Conservation (phyloP, 2,797 vertebrate genomes). For the Pipistrellus pipistrellus region DNA sequence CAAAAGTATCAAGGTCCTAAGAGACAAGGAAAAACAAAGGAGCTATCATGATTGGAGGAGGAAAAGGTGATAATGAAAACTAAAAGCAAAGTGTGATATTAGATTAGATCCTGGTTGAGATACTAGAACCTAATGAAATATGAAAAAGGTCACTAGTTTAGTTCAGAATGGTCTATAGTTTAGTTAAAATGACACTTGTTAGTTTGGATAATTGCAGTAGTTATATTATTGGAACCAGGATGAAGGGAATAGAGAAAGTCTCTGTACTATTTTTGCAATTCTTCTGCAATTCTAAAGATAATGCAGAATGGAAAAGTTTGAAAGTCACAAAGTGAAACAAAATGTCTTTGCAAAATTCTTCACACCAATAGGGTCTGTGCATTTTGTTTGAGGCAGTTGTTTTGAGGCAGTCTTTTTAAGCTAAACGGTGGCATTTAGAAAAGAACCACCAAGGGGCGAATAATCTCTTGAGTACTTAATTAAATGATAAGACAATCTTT, state of each 20-base stretch:
- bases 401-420: conserved; percentile 1
- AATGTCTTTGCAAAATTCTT: background rate
- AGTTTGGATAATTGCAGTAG: background rate
- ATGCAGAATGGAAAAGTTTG: background rate
- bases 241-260: background rate
- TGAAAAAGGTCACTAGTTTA: background rate
- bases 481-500: conserved; percentile 29
- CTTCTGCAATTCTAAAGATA: conserved; percentile 40
- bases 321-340: background rate
- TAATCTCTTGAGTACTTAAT: conserved; percentile 11
- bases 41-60: background rate
- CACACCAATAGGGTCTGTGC: background rate
- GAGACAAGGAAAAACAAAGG: background rate
- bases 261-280: conserved; percentile 14
- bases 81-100: background rate
- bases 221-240: background rate
- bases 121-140: too few relatives aligned
- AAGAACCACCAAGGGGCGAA: background rate
- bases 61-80: background rate
- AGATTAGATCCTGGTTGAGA: background rate
- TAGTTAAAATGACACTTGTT: background rate
- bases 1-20: background rate
- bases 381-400: background rate
- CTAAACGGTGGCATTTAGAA: background rate
- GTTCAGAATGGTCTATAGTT: background rate